A percentile compares a stretch with the other conserved stretches of the same genome.
These are phyloP conservation scores for Pangasius krempfi DNA, from an alignment of 2,797 vertebrate species.

Conservation along the genomic window DNA sequence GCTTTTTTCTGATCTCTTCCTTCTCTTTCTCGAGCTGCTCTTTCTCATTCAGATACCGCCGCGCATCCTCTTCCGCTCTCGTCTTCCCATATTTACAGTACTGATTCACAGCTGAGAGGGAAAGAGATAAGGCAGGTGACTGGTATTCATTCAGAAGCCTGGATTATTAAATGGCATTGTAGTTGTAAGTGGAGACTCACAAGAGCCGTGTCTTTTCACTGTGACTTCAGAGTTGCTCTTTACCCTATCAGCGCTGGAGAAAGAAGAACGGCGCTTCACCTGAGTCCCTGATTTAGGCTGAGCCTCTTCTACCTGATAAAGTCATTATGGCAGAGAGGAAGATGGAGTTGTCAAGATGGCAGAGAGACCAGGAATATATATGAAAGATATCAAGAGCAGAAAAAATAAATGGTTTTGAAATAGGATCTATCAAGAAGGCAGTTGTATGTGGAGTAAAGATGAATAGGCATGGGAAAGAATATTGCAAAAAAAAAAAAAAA, in stretches of 20 bases:
- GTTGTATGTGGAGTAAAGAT: conserved; percentile 5
- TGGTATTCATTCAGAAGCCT: background rate
- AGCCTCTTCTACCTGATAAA: conserved; percentile 70
- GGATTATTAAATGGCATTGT: background rate
- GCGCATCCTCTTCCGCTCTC: conserved; percentile 92
- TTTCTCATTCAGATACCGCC: conserved; percentile 86
- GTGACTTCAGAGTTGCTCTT: conserved; percentile 84
- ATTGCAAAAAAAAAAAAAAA: background rate
- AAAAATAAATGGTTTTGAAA: background rate
- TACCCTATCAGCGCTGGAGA: conserved; percentile 88
- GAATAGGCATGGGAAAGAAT: background rate
- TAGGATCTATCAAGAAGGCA: background rate
- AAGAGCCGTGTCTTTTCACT: conserved; percentile 90
- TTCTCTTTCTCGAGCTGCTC: conserved; percentile 92
- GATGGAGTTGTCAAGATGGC: background rate
- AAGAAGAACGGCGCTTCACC: conserved; percentile 89
- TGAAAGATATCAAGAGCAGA: background rate
- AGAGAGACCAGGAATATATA: background rate
- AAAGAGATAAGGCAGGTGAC: background rate
- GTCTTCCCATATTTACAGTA: conserved; percentile 93
- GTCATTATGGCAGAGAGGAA: conserved; percentile 24
- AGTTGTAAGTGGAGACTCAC: conserved; percentile 70
- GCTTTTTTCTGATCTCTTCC: conserved; percentile 79
- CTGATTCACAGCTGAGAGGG: conserved; percentile 85
- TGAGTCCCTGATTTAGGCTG: conserved; percentile 72